These are phyloP conservation scores for Proisotoma minuta DNA, from an alignment of 2,888 invertebrate genomes.

Conservation along the genomic window DNA sequence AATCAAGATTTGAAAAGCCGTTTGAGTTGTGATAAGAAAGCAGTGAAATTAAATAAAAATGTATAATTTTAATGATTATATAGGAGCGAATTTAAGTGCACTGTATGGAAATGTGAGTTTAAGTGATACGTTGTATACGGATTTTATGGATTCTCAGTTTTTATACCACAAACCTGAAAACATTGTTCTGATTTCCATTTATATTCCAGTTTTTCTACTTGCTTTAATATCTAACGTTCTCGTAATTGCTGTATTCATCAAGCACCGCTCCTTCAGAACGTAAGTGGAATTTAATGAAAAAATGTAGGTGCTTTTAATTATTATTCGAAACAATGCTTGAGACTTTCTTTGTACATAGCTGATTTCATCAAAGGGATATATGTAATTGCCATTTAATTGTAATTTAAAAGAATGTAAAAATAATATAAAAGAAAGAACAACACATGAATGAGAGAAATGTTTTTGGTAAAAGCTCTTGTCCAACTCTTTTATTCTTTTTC, in stretches of 20 bases:
- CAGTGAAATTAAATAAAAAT: no score
- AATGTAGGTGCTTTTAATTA: no score
- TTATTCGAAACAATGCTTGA: no score
- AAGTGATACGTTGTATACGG: not conserved
- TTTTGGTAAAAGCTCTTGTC: no score
- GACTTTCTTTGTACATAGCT: no score
- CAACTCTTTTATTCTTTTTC: no score
- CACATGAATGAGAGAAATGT: not conserved
- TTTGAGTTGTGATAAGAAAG: not conserved
- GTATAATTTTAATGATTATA: no score
- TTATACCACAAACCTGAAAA: conserved; percentile 42
- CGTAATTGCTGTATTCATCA: conserved; percentile 63
- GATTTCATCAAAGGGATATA: not conserved
- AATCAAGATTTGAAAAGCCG: no score
- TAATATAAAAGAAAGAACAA: not conserved
- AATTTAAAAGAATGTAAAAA: no score
- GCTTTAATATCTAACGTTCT: conserved; percentile 62
- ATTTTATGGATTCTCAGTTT: conserved; percentile 19
- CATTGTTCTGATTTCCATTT: conserved; percentile 58
- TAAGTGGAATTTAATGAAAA: conserved; percentile 51
- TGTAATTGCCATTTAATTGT: not conserved
- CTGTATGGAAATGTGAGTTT: not conserved
- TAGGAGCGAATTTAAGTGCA: no score
- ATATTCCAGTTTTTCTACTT: conserved; percentile 61
- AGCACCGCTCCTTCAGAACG: conserved; percentile 66